These are phyloP conservation scores for Hylyphantes graminicola DNA, from an alignment of 1,140 invertebrate species.

Conservation along the genomic window DNA sequence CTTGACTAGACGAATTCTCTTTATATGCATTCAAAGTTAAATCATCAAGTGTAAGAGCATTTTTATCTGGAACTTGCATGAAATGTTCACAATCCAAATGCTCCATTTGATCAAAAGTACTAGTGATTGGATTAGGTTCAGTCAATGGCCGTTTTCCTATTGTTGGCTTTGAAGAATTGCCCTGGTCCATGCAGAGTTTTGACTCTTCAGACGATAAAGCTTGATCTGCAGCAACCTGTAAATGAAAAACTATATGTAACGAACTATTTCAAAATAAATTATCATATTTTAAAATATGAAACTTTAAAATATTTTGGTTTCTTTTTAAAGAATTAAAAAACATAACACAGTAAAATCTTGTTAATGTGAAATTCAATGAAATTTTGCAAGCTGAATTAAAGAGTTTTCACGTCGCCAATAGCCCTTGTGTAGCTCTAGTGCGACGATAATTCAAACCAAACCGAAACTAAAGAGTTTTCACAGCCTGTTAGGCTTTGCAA, in stretches of 20 bases:
- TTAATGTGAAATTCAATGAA: no score
- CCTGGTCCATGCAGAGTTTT: not conserved
- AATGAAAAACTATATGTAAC: not conserved
- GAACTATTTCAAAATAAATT: not conserved
- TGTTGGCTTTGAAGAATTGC: not conserved
- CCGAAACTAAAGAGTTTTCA: no score
- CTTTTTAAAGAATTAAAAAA: no score
- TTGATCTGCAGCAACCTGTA: conserved; percentile 2
- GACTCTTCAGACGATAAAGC: not conserved
- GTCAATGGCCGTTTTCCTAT: conserved; percentile 8
- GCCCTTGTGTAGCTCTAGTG: no score
- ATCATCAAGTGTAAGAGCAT: conserved; percentile 9
- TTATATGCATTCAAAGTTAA: conserved; percentile 30
- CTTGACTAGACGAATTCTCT: conserved; percentile 58
- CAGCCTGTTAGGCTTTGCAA: no score
- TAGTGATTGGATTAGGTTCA: not conserved
- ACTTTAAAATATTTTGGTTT: no score
- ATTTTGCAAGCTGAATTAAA: no score
- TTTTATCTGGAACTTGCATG: conserved; percentile 27
- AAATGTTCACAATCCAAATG: conserved; percentile 1
- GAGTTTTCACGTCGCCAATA: no score
- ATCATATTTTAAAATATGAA: no score
- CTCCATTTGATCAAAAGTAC: conserved; percentile 4
- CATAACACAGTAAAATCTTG: no score
- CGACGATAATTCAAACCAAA: no score